Evolutionary conservation across 2,113 vertebrate species (phyloP).

Genomic region (Rhabdomys dilectus): DNA sequence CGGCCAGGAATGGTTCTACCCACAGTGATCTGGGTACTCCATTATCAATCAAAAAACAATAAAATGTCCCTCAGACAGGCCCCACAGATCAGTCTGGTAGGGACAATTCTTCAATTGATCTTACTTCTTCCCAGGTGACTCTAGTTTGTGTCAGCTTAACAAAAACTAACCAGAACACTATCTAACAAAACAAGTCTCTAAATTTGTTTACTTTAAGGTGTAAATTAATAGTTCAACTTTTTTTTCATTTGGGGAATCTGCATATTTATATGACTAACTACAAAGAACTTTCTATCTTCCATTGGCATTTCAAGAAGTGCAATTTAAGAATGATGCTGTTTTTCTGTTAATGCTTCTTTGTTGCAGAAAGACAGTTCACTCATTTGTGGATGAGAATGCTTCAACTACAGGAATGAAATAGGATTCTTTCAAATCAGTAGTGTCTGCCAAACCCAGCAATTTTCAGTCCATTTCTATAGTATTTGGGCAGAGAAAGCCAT

Average conservation of each 20-base stretch:
- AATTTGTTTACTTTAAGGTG: constrained; percentile 27
- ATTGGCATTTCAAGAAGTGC: constrained; percentile 1
- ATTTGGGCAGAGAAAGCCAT: not conserved
- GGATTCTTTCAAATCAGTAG: constrained; percentile 53
- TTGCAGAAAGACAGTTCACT: constrained; percentile 11
- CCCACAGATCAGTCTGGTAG: not conserved
- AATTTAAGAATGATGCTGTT: not conserved
- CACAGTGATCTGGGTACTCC: not conserved
- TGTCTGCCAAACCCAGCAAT: not conserved
- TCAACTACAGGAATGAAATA: constrained; percentile 18
- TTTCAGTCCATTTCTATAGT: constrained; percentile 37
- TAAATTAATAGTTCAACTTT: not conserved
- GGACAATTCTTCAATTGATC: not conserved
- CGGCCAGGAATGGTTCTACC: not conserved
- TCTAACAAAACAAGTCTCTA: constrained; percentile 35
- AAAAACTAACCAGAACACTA: not conserved
- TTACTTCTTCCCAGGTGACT: not conserved
- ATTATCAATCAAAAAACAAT: not conserved
- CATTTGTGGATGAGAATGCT: constrained; percentile 15
- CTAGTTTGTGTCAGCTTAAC: not conserved
- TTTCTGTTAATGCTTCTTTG: constrained; percentile 11
- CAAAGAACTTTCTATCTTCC: not conserved
- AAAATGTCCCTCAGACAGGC: not conserved
- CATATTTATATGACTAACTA: not conserved
- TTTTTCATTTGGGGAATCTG: constrained; percentile 8